A percentile compares a stretch with the other conserved stretches of the same genome.
Conservation (phyloP, 2,113 vertebrate genomes). For the Indicator maculatus region DNA sequence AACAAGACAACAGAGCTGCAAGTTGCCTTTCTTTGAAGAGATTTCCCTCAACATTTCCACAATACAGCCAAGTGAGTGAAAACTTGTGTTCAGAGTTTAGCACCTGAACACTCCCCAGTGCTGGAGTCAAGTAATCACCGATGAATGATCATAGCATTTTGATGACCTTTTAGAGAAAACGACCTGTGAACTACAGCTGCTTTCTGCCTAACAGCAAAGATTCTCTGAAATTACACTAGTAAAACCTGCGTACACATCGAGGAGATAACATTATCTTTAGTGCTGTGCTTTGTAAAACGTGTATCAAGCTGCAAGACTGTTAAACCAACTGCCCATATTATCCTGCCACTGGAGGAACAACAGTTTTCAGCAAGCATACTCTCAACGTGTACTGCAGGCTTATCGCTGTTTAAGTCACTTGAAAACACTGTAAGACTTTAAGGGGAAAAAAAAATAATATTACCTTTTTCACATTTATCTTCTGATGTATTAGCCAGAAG, state of each 20-base stretch:
- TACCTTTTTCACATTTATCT: conserved; percentile 91
- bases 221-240: background rate
- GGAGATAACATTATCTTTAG: no score
- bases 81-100: background rate
- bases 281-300: no score
- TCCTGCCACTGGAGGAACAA: background rate
- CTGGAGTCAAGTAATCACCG: background rate
- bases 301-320: background rate
- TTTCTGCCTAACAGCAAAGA: background rate
- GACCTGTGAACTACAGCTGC: background rate
- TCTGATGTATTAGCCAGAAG: conserved; percentile 95
- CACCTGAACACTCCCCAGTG: background rate
- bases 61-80: background rate
- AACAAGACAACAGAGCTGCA: background rate
- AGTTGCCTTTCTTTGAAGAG: background rate
- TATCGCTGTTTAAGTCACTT: background rate
- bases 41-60: background rate
- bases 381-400: background rate
- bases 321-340: background rate
- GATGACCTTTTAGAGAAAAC: background rate
- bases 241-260: background rate
- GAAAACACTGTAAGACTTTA: background rate
- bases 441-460: background rate
- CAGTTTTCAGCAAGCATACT: background rate
- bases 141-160: background rate